Evolutionary conservation across 37 sponge, comb jelly and placozoan genomes (phyloP), one percentile per base, ranked within the genome.

Genomic region (Tethya wilhelma): DNA sequence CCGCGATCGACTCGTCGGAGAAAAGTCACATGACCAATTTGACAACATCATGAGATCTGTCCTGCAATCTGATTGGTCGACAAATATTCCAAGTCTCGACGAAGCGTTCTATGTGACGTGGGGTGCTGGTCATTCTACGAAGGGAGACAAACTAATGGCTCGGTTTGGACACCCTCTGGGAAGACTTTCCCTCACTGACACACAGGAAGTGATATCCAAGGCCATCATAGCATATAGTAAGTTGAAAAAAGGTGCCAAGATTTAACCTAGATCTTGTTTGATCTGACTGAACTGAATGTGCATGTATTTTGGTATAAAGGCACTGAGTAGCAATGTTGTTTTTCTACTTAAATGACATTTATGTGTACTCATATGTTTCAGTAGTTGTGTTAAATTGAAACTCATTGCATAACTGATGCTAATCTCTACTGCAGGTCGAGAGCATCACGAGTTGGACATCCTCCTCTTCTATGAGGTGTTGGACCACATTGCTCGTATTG

Each of bases 381-480:
- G 8, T 9, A n/a, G 30, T 11, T 63, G 64, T 63, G 64, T 26
- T 63, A n/a, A 20, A n/a, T n/a, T n/a, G n/a, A n/a, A n/a, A n/a
- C n/a, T n/a, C n/a, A n/a, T n/a, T n/a, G n/a, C n/a, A n/a, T n/a
- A n/a, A n/a, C n/a, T n/a, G n/a, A n/a, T n/a, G n/a, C n/a, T n/a
- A n/a, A n/a, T 29, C 8, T 63, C 32, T 11, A n/a, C n/a, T 38
- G 0, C 40, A 92, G 89, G 93, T 79, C 84, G 93, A 63, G 93
- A 92, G 57, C 80, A 87, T 41, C 38, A 57, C 71, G 87, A 88
- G 25, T 34, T 98, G 45, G 80, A 91, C 38, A 81, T 96, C 26
- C 71, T 89, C 55, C 45, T 98, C 44, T 91, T 96, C 79, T 77
- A 81, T 20, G 99, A 98, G 62, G 95, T 98, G 14, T 71, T 98